Conservation (phyloP, 1,140 invertebrate species). For the Pseudachorutes palmiensis region DNA sequence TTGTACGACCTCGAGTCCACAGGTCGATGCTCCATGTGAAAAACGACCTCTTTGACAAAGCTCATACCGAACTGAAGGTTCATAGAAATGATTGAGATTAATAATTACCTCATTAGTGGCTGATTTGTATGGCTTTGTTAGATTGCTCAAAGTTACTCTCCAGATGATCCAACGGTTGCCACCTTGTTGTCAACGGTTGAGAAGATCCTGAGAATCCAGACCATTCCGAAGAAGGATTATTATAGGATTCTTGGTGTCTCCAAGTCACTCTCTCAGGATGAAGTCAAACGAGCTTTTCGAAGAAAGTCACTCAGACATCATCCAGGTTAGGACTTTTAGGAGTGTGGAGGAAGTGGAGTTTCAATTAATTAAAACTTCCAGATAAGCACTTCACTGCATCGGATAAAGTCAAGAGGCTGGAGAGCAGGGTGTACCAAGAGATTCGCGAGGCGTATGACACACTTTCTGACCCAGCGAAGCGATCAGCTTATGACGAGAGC, state of each 20-base stretch:
- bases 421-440: neutral
- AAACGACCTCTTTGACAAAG: neutral
- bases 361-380: neutral
- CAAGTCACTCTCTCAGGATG: neutral
- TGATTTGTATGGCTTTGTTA: neutral
- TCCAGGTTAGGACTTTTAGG: neutral
- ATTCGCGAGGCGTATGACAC: slow-evolving; percentile 7
- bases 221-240: neutral
- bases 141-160: slow-evolving; percentile 9
- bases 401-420: neutral
- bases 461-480: slow-evolving; percentile 1
- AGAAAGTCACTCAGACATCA: slow-evolving; percentile 16
- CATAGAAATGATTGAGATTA: neutral
- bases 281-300: slow-evolving; percentile 1
- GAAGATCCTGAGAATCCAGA: neutral
- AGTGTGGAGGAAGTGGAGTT: neutral
- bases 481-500: neutral
- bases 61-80: neutral
- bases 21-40: neutral
- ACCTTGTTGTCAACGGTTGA: neutral
- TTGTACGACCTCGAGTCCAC: slow-evolving; percentile 1
- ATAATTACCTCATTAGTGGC: neutral
- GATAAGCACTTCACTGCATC: slow-evolving; percentile 10
- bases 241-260: slow-evolving; percentile 12
- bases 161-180: neutral